Base-by-base conservation (phyloP, 2,888 invertebrate species). In the Hipparchia semele region DNA sequence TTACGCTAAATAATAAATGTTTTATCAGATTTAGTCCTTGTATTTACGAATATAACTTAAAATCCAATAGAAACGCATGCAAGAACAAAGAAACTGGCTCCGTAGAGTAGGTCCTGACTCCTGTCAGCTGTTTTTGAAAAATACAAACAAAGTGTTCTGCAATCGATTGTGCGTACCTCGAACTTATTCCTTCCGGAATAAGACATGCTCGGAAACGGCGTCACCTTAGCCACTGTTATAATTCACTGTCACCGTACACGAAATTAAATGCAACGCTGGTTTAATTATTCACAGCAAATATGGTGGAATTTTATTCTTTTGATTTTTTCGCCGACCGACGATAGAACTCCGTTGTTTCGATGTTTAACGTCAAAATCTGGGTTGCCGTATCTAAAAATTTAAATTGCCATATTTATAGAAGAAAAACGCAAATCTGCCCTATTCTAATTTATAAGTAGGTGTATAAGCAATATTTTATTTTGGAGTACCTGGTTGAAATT, bases 181-280 rank as follows among this genome's bases (percentile, higher is more conserved):
- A 95, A 95, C 91, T 95, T 95, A 89, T 94, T 95, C 92, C 95
- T 94, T 83, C 94, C 95, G 86, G 95, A 95, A 92, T 95, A 95
- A 89, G 94, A 94, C 95, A 95, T 95, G 83, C 83, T 92, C 83
- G 94, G 90, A 83, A 89, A 90, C 71, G 93, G 92, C 75, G 91
- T 92, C 84, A 94, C 89, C 84, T 93, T 93, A 87, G 94, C 94
- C 93, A 94, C 93, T 92, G 90, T 82, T 82, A 79, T 84, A 82
- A 88, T 89, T 83, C 81, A 81, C 79, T 80, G 69, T 76, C 75
- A 75, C 76, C 70, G 54, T 56, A 62, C 62, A 59, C 49, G 33
- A 58, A 73, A 71, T 73, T 68, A 53, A 68, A 71, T 70, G 7
- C 53, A 70, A 9, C 56, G 39, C 54, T 65, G 45, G 53, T 7